Evolutionary conservation across 2,888 invertebrate species (phyloP).

Genomic region (Bellardia pandia): DNA sequence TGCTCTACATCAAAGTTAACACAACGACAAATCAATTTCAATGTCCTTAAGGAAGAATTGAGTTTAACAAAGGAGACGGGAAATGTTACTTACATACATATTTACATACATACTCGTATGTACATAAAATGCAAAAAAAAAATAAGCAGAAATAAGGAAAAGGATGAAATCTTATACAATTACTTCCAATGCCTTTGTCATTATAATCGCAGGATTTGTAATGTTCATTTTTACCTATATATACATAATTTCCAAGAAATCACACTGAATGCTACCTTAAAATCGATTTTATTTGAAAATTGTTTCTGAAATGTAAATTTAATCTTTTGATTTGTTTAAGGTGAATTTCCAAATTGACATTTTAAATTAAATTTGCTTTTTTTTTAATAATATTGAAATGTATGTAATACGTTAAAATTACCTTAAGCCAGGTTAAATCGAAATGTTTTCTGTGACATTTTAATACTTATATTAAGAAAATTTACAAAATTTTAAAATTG

Average conservation of each 20-base stretch:
- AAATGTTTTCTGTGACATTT: neutral
- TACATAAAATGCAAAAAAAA: no score
- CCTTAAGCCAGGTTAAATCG: neutral
- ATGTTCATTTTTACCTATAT: neutral
- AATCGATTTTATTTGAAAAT: conserved; percentile 19
- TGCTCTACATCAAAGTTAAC: conserved; percentile 47
- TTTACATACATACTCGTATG: neutral
- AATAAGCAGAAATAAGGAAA: neutral
- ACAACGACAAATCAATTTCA: conserved; percentile 65
- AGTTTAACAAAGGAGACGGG: neutral
- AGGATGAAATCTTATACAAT: conserved; percentile 60
- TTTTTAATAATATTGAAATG: neutral
- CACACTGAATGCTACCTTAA: neutral
- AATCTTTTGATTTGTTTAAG: conserved; percentile 28
- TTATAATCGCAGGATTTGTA: conserved; percentile 59
- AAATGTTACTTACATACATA: neutral
- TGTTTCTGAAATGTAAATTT: conserved; percentile 26
- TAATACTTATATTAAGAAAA: neutral
- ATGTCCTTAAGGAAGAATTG: conserved; percentile 51
- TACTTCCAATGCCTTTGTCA: conserved; percentile 58
- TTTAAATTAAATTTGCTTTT: conserved; percentile 26
- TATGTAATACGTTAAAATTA: neutral
- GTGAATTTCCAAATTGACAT: conserved; percentile 1
- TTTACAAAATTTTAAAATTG: neutral
- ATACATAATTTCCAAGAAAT: neutral